phyloP scores from a whole-genome alignment of 2,113 vertebrate genomes.

The Gadus macrocephalus region DNA sequence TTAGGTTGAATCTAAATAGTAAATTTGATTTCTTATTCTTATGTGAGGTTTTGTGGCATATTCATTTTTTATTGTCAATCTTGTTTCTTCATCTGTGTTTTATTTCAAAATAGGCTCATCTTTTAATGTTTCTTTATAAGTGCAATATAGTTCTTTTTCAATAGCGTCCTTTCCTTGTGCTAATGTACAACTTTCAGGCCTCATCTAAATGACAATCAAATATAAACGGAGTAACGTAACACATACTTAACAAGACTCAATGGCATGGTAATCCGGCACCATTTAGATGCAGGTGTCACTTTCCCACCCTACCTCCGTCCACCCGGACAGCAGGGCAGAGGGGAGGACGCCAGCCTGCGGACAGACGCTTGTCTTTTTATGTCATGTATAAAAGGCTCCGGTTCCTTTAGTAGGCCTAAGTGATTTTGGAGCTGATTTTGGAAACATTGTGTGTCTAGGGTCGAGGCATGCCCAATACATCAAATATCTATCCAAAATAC shows the following conservation, averaged over 20 bases:
- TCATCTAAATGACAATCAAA: constrained; percentile 72
- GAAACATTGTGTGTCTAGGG: no score
- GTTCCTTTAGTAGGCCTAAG: no score
- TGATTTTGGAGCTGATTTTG: no score
- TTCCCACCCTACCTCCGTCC: constrained; percentile 56
- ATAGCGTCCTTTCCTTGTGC: constrained; percentile 36
- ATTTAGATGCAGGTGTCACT: constrained; percentile 68
- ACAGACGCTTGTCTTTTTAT: background rate
- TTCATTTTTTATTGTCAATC: no score
- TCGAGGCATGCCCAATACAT: no score
- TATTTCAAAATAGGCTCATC: background rate
- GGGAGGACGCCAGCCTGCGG: background rate
- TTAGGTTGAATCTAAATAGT: no score
- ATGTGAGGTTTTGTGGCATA: no score
- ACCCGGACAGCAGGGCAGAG: constrained; percentile 1
- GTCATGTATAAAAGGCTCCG: no score
- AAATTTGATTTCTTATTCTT: no score
- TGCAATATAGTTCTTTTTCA: constrained; percentile 4
- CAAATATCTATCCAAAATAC: no score
- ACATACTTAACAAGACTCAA: constrained; percentile 68
- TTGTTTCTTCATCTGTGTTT: no score
- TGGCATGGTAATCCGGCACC: constrained; percentile 70
- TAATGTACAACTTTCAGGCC: constrained; percentile 51
- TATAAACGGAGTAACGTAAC: constrained; percentile 69
- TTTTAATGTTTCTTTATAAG: no score